These are phyloP conservation scores for Lasius fuliginosus DNA, from an alignment of 2,888 invertebrate genomes.

Conservation along the genomic window DNA sequence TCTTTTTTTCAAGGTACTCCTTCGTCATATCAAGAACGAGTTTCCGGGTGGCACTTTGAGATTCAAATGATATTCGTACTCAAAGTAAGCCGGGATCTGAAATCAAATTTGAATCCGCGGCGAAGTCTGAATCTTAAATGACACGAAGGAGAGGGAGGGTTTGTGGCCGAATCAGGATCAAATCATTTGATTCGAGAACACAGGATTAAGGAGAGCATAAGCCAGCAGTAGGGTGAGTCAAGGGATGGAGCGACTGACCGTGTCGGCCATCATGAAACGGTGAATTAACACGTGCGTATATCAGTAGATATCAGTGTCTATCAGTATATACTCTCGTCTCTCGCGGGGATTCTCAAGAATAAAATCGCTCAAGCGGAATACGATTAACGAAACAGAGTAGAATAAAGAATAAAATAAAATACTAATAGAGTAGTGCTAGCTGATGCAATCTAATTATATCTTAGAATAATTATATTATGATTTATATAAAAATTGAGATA, in stretches of 20 bases:
- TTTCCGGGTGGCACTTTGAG: constrained; percentile 13
- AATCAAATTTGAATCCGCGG: constrained; percentile 20
- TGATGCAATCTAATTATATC: neutral
- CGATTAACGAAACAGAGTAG: neutral
- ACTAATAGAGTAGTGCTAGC: neutral
- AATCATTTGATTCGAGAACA: constrained; percentile 48
- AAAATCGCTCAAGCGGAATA: neutral
- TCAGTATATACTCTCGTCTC: constrained; percentile 32
- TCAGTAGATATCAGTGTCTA: constrained; percentile 40
- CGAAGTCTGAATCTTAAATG: constrained; percentile 42
- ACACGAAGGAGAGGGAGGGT: neutral
- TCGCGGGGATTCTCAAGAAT: neutral
- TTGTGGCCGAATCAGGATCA: constrained; percentile 38
- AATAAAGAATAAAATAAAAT: neutral
- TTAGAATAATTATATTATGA: neutral
- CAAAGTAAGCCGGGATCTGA: constrained; percentile 26
- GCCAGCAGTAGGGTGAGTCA: constrained; percentile 29
- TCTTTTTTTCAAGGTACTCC: neutral
- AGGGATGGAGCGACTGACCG: constrained; percentile 45
- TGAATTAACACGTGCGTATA: constrained; percentile 52
- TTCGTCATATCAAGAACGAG: constrained; percentile 3
- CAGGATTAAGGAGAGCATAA: constrained; percentile 48
- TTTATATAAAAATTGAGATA: neutral
- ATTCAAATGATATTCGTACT: constrained; percentile 46
- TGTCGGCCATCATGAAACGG: constrained; percentile 40